phyloP scores from a whole-genome alignment of 2,113 vertebrate species.

The Anhinga rufa region DNA sequence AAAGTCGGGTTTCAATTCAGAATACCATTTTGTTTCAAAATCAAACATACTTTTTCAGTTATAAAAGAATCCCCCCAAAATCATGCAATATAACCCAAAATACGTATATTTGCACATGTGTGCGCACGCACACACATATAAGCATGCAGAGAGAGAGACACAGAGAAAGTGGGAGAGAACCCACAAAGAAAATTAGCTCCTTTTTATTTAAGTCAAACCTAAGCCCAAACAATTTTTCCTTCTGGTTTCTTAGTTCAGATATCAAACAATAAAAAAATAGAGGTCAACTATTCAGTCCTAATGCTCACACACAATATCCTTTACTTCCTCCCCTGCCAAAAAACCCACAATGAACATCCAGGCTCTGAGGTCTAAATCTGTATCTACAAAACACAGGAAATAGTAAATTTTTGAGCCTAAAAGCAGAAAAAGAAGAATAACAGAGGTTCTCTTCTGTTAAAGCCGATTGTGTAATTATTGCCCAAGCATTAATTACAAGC shows the following conservation, averaged over 20 bases:
- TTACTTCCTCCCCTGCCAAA: not conserved
- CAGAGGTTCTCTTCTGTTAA: not conserved
- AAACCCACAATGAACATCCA: not conserved
- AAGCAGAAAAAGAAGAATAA: not conserved
- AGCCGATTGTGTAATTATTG: not conserved
- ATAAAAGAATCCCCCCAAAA: not conserved
- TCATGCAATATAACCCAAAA: not conserved
- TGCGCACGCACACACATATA: not conserved
- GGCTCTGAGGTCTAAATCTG: not conserved
- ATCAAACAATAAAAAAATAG: not conserved
- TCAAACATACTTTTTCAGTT: not conserved
- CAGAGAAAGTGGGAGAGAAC: not conserved
- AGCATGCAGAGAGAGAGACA: not conserved
- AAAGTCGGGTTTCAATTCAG: not conserved
- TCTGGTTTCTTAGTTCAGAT: not conserved
- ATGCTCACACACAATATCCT: not conserved
- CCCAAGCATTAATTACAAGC: not conserved
- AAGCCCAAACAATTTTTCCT: not conserved
- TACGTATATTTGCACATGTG: not conserved
- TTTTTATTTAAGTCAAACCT: not conserved
- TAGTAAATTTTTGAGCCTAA: not conserved
- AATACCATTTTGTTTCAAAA: not conserved
- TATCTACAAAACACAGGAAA: not conserved
- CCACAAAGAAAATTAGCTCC: not conserved
- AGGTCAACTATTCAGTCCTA: not conserved